Base-by-base conservation (phyloP, 92 coral and sea anemone genomes). In the Zoanthus solanderi region DNA sequence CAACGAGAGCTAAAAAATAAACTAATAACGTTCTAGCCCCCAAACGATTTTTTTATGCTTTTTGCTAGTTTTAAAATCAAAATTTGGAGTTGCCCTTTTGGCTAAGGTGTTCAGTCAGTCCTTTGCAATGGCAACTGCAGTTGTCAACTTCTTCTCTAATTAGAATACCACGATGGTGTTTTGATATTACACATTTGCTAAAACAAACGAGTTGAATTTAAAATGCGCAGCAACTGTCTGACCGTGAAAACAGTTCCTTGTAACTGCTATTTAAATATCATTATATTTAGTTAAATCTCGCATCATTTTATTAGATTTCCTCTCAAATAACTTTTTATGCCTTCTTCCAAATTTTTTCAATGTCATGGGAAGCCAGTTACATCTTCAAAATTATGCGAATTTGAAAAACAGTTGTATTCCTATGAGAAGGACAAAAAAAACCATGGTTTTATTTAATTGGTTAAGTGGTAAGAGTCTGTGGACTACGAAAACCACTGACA, bases 401-500 rank as follows among this genome's bases (percentile, higher is more conserved):
- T 56, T 56, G 15, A 77, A 56, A 77, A 13, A 76, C 23, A 13
- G 3, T 52, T 29, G 17, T n/a, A 9, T 28, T 76, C 52, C 17
- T 31, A 69, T 8, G 17, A 30, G 28, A 77, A 6, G 82, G 5
- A 50, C 10, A 7, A 50, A 50, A 29, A 46, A 12, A 31, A 34
- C 18, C 6, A n/a, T 12, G 45, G 23, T 54, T 13, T 11, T 28
- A 16, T 53, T 77, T 11, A 52, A 52, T 54, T 13, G 31, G 16
- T 13, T 77, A 7, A 28, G 29, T 63, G 15, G 67, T 63, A 54
- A 54, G 82, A 54, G 82, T 31, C 6, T 52, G 68, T 54, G 23
- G 28, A 29, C 8, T 77, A 50, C 12, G 82, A 9, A 77, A 56
- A 77, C 82, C 82, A 34, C 82, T 29, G 48, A 30, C 82, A 76